Evolutionary conservation across 2,888 invertebrate genomes (phyloP), one percentile per base, ranked within the genome.

Genomic region (Leptinotarsa haldemani): DNA sequence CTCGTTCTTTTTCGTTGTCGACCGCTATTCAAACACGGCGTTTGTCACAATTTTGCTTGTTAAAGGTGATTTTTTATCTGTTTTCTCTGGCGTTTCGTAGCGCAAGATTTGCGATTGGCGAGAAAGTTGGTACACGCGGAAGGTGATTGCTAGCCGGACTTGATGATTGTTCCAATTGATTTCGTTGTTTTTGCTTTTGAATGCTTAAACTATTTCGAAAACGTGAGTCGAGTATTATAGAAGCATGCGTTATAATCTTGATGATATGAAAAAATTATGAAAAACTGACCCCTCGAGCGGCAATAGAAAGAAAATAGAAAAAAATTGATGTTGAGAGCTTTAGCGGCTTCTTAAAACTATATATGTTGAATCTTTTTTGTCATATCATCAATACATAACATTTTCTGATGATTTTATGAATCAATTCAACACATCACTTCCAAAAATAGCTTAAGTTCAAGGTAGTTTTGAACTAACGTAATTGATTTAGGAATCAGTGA

Each of bases 91-190:
- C 4, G 58, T 58, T 46, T 58, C 53, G 9, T 58, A 47, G 69
- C 56, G 25, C 48, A 25, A 69, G 61, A 58, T 58, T 56, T 46
- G 53, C 68, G 68, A 68, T 68, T 68, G 58, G 20, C 56, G 52
- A 68, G 68, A 68, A 56, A 68, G 68, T 68, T 22, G 20, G 68
- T n/a, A 61, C 40, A 68, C 46, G 68, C 56, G 67, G 20, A 53
- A 56, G 56, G 56, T 56, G 56, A 20, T 56, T 3, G 56, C 56
- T 22, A 4, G 56, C 22, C 15, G 56, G 56, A 56, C 20, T 25
- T 25, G 16, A 56, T 56, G 56, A 68, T 68, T 68, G 68, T 56
- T 58, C 46, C 68, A 56, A 79, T 78, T 80, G 68, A 68, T 61
- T 61, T 61, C 30, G 61, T 9, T 12, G 30, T 40, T 61, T 61